A percentile compares a stretch with the other conserved stretches of the same genome.
Conservation (phyloP, 1,140 invertebrate species). For the Phenacoccus solenopsis region DNA sequence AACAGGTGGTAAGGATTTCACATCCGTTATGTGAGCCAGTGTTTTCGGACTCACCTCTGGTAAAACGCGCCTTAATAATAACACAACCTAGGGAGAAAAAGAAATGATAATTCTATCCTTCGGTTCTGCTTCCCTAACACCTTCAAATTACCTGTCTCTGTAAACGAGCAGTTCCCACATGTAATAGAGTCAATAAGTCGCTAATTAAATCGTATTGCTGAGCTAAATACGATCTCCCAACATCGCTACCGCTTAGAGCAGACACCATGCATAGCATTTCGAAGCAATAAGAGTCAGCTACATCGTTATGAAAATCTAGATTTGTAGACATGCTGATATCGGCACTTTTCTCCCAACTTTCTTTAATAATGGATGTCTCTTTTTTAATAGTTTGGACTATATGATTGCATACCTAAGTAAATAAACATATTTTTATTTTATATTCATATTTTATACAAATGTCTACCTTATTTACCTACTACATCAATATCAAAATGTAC, state of each 20-base stretch:
- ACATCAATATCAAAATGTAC: slow-evolving; percentile 18
- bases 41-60: slow-evolving; percentile 60
- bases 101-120: no score
- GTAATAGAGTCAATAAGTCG: slow-evolving; percentile 74
- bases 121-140: no score
- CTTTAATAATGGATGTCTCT: slow-evolving; percentile 67
- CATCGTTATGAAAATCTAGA: slow-evolving; percentile 35
- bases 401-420: slow-evolving; percentile 63
- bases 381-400: slow-evolving; percentile 86
- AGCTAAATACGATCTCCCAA: slow-evolving; percentile 78
- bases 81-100: slow-evolving; percentile 53
- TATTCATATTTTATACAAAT: neutral
- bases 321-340: slow-evolving; percentile 33
- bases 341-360: slow-evolving; percentile 66
- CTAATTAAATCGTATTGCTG: slow-evolving; percentile 71
- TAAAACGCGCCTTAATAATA: slow-evolving; percentile 65
- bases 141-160: slow-evolving; percentile 61
- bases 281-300: slow-evolving; percentile 87
- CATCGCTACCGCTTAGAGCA: slow-evolving; percentile 82
- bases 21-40: slow-evolving; percentile 51
- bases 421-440: no score
- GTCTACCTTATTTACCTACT: neutral
- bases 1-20: slow-evolving; percentile 53
- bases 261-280: slow-evolving; percentile 92
- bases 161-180: slow-evolving; percentile 86